phyloP scores from a whole-genome alignment of 2,888 invertebrate genomes.

The Lepeophtheirus nordmannii region DNA sequence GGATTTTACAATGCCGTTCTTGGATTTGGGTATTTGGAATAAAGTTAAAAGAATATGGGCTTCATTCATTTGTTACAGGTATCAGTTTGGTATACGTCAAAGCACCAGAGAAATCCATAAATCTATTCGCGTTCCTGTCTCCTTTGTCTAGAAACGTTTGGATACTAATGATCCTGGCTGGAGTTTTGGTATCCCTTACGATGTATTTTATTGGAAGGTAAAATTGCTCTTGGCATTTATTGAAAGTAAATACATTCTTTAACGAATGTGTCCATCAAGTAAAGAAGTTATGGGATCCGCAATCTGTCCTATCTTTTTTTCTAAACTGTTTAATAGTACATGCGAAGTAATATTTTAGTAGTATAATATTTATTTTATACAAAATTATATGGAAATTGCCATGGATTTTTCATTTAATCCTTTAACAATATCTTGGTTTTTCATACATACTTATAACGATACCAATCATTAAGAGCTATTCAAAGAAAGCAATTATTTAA shows the following conservation, averaged over 20 bases:
- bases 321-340: too few species aligned
- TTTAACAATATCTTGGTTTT: too few species aligned
- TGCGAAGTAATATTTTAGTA: too few species aligned
- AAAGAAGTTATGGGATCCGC: too few species aligned
- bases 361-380: too few species aligned
- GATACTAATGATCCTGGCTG: conserved; percentile 65
- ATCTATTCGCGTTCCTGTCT: conserved; percentile 76
- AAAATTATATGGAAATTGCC: too few species aligned
- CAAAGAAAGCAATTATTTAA: too few species aligned
- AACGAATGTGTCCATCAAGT: too few species aligned
- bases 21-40: conserved; percentile 36
- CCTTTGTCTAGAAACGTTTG: conserved; percentile 74
- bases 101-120: conserved; percentile 54
- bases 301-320: too few species aligned
- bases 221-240: conserved; percentile 17
- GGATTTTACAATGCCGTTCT: conserved; percentile 44
- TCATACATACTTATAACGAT: not conserved
- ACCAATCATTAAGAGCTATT: too few species aligned
- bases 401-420: too few species aligned
- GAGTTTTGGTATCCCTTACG: conserved; percentile 57
- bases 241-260: too few species aligned
- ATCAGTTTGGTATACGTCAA: conserved; percentile 78
- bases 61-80: conserved; percentile 37
- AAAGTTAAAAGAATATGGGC: not conserved
- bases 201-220: conserved; percentile 54